phyloP scores from a whole-genome alignment of 2,113 vertebrate genomes.

The Callopanchax toddi region DNA sequence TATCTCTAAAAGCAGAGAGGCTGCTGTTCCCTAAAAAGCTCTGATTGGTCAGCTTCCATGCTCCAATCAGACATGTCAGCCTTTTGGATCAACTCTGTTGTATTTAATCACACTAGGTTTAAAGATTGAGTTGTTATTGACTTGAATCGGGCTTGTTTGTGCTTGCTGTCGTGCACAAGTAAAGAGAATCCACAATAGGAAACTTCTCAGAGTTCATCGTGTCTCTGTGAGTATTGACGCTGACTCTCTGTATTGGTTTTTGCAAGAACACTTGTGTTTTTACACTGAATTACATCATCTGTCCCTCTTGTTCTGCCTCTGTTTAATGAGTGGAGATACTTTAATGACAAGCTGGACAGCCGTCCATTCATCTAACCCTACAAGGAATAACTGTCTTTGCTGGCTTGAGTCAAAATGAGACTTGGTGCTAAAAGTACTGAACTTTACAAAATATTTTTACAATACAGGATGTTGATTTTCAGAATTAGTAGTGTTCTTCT shows the following conservation, averaged over 20 bases:
- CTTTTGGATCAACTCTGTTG: too few relatives aligned
- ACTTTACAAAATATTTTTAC: constrained; percentile 5
- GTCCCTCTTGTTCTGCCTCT: constrained; percentile 17
- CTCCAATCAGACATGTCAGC: too few relatives aligned
- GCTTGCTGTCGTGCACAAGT: neutral
- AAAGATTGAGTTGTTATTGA: too few relatives aligned
- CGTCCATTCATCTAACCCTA: too few relatives aligned
- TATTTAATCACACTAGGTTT: too few relatives aligned
- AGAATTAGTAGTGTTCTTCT: too few relatives aligned
- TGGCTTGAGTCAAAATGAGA: constrained; percentile 21
- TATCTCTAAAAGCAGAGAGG: too few relatives aligned
- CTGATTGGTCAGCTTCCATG: too few relatives aligned
- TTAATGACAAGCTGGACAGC: constrained; percentile 2
- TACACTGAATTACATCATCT: constrained; percentile 63
- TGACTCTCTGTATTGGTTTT: constrained; percentile 34
- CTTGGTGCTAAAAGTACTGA: constrained; percentile 23
- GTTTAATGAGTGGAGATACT: constrained; percentile 54
- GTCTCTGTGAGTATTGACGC: constrained; percentile 18
- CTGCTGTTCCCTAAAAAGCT: too few relatives aligned
- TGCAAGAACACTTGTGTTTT: constrained; percentile 12
- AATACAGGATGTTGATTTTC: too few relatives aligned
- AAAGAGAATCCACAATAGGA: neutral
- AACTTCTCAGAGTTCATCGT: constrained; percentile 7
- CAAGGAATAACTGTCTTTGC: constrained; percentile 5
- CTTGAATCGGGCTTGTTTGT: constrained; percentile 6